A percentile compares a stretch with the other conserved stretches of the same genome.
Evolutionary conservation across 2,113 vertebrate species (phyloP).

Genomic region (Monopterus albus): DNA sequence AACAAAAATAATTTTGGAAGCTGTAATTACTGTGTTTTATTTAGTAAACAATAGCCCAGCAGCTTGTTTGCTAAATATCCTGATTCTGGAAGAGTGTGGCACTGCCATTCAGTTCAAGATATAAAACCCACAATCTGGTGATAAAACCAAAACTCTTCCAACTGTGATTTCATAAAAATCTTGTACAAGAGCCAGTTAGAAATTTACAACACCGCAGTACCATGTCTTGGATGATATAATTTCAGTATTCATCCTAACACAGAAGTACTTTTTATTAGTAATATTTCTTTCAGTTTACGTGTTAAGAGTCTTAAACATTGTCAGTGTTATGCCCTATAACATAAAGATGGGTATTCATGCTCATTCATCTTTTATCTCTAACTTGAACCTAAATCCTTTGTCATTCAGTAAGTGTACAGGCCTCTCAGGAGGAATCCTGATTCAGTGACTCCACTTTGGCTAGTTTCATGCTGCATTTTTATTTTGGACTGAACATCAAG

Average conservation of each 20-base stretch:
- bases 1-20: not conserved
- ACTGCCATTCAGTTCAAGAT: not conserved
- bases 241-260: no score
- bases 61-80: constrained; percentile 5
- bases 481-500: constrained; percentile 36
- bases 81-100: not conserved
- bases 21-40: constrained; percentile 30
- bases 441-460: constrained; percentile 25
- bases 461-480: constrained; percentile 43
- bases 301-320: no score
- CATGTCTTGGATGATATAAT: not conserved
- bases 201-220: no score
- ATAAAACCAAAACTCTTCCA: not conserved
- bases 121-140: not conserved
- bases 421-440: constrained; percentile 26
- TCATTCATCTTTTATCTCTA: constrained; percentile 11
- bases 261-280: no score
- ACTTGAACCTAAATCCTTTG: not conserved
- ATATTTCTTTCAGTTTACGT: no score
- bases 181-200: no score
- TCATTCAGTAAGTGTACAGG: no score
- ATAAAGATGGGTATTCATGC: not conserved
- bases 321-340: not conserved
- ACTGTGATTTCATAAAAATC: not conserved
- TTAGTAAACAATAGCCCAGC: constrained; percentile 25